Percentiles rank a stretch among this genome's conserved stretches.
phyloP scores from a whole-genome alignment of 2,113 vertebrate species.

The Lichenostomus cassidix region DNA sequence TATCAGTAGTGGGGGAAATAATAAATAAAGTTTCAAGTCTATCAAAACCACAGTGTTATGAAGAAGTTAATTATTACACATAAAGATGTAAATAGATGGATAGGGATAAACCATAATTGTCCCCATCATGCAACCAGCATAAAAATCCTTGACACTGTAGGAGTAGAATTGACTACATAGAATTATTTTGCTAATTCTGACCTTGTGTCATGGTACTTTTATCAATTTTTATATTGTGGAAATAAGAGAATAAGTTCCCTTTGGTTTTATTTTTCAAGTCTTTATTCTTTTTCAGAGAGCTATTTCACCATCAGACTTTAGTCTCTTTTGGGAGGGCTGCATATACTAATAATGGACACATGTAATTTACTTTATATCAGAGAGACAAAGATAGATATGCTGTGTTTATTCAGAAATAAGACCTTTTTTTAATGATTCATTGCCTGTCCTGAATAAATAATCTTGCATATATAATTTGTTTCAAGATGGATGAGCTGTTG shows the following conservation, averaged over 20 bases:
- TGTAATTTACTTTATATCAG: not conserved
- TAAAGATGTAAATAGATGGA: not conserved
- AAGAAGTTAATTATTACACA: not conserved
- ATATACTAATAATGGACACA: not conserved
- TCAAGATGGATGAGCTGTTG: slow-evolving; percentile 43
- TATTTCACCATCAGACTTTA: not conserved
- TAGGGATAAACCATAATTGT: not conserved
- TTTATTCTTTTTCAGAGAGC: not conserved
- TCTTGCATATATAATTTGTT: not conserved
- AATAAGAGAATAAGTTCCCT: not conserved
- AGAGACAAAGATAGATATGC: not conserved
- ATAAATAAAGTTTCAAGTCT: not conserved
- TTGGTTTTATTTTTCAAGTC: not conserved
- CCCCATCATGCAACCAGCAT: not conserved
- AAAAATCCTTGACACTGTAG: not conserved
- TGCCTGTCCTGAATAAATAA: slow-evolving; percentile 29
- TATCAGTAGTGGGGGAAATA: not conserved
- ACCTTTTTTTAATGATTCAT: not conserved
- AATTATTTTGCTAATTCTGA: not conserved
- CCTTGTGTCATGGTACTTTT: not conserved
- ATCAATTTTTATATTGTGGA: not conserved
- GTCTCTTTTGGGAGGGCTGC: not conserved
- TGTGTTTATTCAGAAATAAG: slow-evolving; percentile 15
- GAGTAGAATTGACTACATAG: not conserved
- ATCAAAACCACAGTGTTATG: not conserved